Base-by-base conservation (phyloP, 2,888 invertebrate species). In the Frankliniella intonsa region DNA sequence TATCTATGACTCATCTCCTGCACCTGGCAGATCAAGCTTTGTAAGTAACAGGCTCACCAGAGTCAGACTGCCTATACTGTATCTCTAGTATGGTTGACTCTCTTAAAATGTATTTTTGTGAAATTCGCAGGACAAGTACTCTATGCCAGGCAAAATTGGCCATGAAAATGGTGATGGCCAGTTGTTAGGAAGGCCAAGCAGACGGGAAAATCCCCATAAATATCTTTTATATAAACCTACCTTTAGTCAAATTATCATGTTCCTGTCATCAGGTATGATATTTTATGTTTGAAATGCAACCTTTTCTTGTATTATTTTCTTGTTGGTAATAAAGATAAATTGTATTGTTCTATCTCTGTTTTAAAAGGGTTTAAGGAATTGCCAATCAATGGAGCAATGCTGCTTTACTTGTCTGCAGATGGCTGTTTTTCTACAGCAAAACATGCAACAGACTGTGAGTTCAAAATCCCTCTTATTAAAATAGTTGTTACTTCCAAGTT, bases 191-290 rank as follows among this genome's bases (percentile, higher is more conserved):
- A 76, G 90, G 86, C 91, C 92, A 82, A 88, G 90, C 83, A 92
- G 93, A 87, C 90, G 95, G 86, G 95, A 96, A 88, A 98, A 98
- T 90, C 98, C 98, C 79, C 98, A 98, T 90, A 98, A 98, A 89
- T 97, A 97, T 90, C 91, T 98, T 85, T 91, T 98, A 85, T 98
- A 96, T 90, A 97, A 97, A 88, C 98, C 98, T 83, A 95, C 97
- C 81, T 93, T 97, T 86, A 95, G 94, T 88, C 97, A 98, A 90
- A 93, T 98, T 83, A 92, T 97, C 88, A 95, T 97, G 84, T 98
- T 97, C 89, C 91, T 98, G 86, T 94, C 95, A 83, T 95, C 90
- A 83, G 87, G 87, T 87, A 83, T 83, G 81, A 12, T 69, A 11
- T 55, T 1, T 50, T 0, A 0, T 9, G 19, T 1, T n/a, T 22